Evolutionary conservation across 2,113 vertebrate genomes (phyloP).

Genomic region (Tragelaphus strepsiceros): DNA sequence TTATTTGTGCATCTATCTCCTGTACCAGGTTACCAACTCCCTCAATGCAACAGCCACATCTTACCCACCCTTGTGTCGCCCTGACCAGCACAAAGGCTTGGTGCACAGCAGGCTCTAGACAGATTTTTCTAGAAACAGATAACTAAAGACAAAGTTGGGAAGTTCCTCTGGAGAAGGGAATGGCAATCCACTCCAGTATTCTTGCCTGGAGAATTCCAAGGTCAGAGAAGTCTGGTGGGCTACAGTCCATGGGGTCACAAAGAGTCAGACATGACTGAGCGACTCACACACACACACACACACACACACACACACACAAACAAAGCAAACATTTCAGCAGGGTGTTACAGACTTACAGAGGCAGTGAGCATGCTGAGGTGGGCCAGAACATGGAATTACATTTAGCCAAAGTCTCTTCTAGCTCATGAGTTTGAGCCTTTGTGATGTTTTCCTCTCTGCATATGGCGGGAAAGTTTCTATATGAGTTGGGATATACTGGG

Average conservation of each 20-base stretch:
- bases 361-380: background rate
- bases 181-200: background rate
- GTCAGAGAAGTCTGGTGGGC: background rate
- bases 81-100: background rate
- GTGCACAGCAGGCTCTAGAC: background rate
- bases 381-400: background rate
- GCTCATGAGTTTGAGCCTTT: background rate
- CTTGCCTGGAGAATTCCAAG: background rate
- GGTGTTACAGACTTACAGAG: background rate
- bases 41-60: background rate
- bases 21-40: background rate
- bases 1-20: background rate
- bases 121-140: background rate
- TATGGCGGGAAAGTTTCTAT: background rate
- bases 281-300: background rate
- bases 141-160: background rate
- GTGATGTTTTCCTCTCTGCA: background rate
- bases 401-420: background rate
- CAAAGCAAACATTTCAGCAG: conserved; percentile 20
- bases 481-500: background rate
- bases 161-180: background rate
- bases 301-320: background rate
- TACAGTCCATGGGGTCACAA: background rate
- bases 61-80: background rate
- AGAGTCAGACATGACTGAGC: background rate